phyloP scores from a whole-genome alignment of 2,888 invertebrate genomes.

The Bellardia bayeri region DNA sequence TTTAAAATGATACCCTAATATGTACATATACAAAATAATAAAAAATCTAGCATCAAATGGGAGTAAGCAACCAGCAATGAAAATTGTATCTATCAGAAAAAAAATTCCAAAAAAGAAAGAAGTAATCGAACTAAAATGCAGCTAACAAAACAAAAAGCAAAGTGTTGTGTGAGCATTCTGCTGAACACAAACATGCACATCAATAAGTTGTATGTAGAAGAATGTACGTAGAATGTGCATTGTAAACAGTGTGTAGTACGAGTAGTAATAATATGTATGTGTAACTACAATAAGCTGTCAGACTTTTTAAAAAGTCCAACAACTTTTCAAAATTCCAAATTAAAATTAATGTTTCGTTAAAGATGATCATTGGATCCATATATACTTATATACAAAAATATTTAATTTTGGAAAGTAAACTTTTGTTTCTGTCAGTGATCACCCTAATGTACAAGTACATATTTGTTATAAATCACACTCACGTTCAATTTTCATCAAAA shows the following conservation, averaged over 20 bases:
- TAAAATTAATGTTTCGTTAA: too few relatives aligned
- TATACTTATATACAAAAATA: too few relatives aligned
- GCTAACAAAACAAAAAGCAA: slow-evolving; percentile 32
- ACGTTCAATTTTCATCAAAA: slow-evolving; percentile 87
- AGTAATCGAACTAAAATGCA: slow-evolving; percentile 2
- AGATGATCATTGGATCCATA: too few relatives aligned
- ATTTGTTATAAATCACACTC: slow-evolving; percentile 82
- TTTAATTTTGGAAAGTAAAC: too few relatives aligned
- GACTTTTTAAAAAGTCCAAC: too few relatives aligned
- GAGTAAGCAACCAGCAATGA: slow-evolving; percentile 1
- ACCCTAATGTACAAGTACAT: background rate
- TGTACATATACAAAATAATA: background rate
- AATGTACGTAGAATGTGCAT: background rate
- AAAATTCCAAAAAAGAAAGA: background rate
- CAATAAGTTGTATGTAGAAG: too few relatives aligned
- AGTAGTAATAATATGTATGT: too few relatives aligned
- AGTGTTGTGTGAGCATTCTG: slow-evolving; percentile 1
- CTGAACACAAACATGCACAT: background rate
- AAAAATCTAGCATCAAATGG: background rate
- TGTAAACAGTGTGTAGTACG: too few relatives aligned
- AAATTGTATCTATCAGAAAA: slow-evolving; percentile 10
- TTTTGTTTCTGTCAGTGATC: too few relatives aligned
- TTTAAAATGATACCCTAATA: too few relatives aligned
- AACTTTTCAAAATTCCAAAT: too few relatives aligned
- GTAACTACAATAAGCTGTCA: too few relatives aligned